Base-by-base conservation (phyloP, 2,888 invertebrate species). In the Portevinia maculata region DNA sequence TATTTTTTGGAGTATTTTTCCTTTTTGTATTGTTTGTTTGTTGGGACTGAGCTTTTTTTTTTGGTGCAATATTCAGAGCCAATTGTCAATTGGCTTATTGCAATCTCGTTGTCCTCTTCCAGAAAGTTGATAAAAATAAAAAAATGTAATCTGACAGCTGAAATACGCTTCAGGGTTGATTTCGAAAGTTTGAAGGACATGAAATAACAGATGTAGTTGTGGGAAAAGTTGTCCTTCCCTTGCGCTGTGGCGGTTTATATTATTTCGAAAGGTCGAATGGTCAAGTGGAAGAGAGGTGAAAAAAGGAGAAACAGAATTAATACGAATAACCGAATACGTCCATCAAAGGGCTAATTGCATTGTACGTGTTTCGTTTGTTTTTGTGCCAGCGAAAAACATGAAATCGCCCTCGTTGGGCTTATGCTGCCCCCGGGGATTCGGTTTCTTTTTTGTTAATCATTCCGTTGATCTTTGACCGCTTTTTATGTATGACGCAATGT, bases 61-160 rank as follows among this genome's bases (percentile, higher is more conserved):
- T 24, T 65, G 28, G 30, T 57, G 50, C 30, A 57, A 50, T 74
- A 55, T 59, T 59, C 28, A 5, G 59, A 83, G 76, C 78, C 83
- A 83, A 83, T 83, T 83, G 83, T 83, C 83, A 71, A 83, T 83
- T 78, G 83, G 83, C 83, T 83, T 83, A 83, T 83, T 83, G 83
- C 83, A 73, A 83, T 78, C 76, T 78, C 57, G 83, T 76, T 83
- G 83, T 76, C 78, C 78, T 73, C 83, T 83, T 83, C n/a, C 44
- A 73, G 48, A 76, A 57, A 76, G 59, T 78, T 83, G 71, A 76
- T 83, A 71, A 57, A 78, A 78, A 83, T 83, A 50, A 65, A 83
- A n/a, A 76, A 74, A 83, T 76, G 81, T 78, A 83, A 78, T 60
- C 83, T 50, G 55, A 64, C 59, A 70, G 41, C 48, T 46, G 50